phyloP scores from a whole-genome alignment of 2,888 invertebrate genomes.

The Oscheius myriophilus region DNA sequence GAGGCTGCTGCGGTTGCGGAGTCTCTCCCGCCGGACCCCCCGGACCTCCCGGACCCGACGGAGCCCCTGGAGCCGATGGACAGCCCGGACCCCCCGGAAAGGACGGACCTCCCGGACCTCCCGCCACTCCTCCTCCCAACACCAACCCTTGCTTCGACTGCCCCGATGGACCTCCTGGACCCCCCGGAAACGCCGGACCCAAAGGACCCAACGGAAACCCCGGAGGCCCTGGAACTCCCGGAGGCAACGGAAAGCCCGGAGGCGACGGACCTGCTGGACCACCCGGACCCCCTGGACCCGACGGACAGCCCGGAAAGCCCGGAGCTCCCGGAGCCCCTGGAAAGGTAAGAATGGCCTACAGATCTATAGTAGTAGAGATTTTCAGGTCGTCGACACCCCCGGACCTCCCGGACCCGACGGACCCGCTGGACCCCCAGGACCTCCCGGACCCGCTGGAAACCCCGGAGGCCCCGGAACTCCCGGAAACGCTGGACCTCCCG shows the following conservation, averaged over 20 bases:
- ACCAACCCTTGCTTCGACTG: slow-evolving; percentile 58
- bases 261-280: slow-evolving; percentile 55
- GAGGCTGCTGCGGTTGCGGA: slow-evolving; percentile 38
- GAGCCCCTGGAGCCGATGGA: slow-evolving; percentile 38
- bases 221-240: slow-evolving; percentile 59
- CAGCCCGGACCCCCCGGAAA: slow-evolving; percentile 57
- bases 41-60: slow-evolving; percentile 40
- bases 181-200: slow-evolving; percentile 56
- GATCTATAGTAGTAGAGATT: background rate
- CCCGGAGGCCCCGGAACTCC: slow-evolving; percentile 23
- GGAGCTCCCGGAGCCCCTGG: slow-evolving; percentile 47
- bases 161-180: slow-evolving; percentile 59
- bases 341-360: background rate
- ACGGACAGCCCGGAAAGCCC: slow-evolving; percentile 56
- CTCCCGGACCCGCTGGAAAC: slow-evolving; percentile 54
- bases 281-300: slow-evolving; percentile 53
- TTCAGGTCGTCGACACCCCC: slow-evolving; percentile 53
- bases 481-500: slow-evolving; percentile 49
- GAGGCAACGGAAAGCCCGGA: slow-evolving; percentile 60
- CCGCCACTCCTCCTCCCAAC: slow-evolving; percentile 56
- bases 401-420: slow-evolving; percentile 59
- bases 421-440: slow-evolving; percentile 58
- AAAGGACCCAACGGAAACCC: slow-evolving; percentile 60
- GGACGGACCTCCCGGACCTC: slow-evolving; percentile 62
- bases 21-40: slow-evolving; percentile 32